Evolutionary conservation across 2,888 invertebrate species (phyloP), one percentile per base, ranked within the genome.

Genomic region (Neelides folsomi): DNA sequence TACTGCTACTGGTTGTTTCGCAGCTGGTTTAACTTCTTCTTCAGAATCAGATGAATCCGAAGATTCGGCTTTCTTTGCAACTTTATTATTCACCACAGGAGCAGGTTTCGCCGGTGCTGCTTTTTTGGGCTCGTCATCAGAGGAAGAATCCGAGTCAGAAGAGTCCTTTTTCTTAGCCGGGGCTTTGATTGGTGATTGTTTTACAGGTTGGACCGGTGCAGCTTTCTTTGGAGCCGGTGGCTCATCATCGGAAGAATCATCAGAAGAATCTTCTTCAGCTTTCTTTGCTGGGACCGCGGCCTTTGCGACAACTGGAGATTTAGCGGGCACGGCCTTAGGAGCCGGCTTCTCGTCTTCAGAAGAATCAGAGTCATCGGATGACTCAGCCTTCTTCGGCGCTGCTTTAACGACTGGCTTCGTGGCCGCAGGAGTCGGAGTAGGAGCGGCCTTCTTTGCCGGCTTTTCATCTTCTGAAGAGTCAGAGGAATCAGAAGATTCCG

Each of bases 301-400:
- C 18, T 27, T 27, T 27, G 27, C 27, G 27, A 27, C 16, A 15
- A 34, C 7, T 12, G 16, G 20, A 34, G 27, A 3, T 27, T 27
- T 27, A 5, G 27, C 27, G 3, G 27, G 53, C n/a, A 13, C 49
- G 20, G 41, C 47, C 43, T 1, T 27, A 7, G 20, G 36, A 20
- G 49, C 35, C 2, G 52, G 38, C 1, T 16, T 10, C 10, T 54
- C 68, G 4, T 71, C 70, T 5, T 71, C 70, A 8, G 66, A 67
- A 19, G 69, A 70, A 55, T 67, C 71, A 15, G 72, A 72, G 9
- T 72, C 72, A 51, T 70, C 71, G 20, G 72, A 70, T 35, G 70
- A 72, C 48, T 71, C 69, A 51, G 51, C 38, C 39, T 56, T 54
- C 37, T 51, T 57, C 19, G 55, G 48, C 51, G 64, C 65, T 4